phyloP scores from a whole-genome alignment of 2,113 vertebrate species.

The Barbus barbus region DNA sequence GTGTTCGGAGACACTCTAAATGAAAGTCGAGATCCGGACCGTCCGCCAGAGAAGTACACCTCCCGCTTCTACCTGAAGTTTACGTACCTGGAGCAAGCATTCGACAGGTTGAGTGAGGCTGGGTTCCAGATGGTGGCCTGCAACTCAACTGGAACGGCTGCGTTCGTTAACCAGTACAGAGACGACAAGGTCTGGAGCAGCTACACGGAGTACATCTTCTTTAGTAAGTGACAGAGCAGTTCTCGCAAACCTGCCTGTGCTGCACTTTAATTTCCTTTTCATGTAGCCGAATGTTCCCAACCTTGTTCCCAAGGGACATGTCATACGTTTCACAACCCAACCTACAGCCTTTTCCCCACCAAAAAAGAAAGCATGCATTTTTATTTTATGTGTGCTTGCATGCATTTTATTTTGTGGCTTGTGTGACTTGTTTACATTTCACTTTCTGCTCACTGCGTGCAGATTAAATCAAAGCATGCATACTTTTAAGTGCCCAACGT shows the following conservation, averaged over 20 bases:
- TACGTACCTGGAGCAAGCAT: slow-evolving; percentile 87
- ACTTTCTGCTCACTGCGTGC: background rate
- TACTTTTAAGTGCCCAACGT: background rate
- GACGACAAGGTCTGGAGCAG: slow-evolving; percentile 90
- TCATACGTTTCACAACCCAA: background rate
- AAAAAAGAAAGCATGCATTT: slow-evolving; percentile 5
- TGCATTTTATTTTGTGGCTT: background rate
- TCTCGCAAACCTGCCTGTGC: background rate
- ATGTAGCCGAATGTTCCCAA: background rate
- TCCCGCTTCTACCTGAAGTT: slow-evolving; percentile 92
- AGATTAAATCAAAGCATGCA: background rate
- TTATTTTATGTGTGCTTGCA: background rate
- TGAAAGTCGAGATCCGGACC: slow-evolving; percentile 86
- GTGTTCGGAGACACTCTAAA: slow-evolving; percentile 87
- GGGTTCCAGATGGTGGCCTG: slow-evolving; percentile 84
- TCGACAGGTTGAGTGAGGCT: slow-evolving; percentile 84
- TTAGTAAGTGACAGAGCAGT: slow-evolving; percentile 76
- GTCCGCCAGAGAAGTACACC: slow-evolving; percentile 87
- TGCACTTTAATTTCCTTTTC: slow-evolving; percentile 29
- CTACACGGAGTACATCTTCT: slow-evolving; percentile 91
- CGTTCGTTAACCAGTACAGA: slow-evolving; percentile 84
- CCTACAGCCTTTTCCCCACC: background rate
- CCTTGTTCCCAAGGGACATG: background rate
- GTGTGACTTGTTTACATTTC: background rate
- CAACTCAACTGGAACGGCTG: slow-evolving; percentile 79